Evolutionary conservation across 2,113 vertebrate species (phyloP).

Genomic region (Penelope pileata): DNA sequence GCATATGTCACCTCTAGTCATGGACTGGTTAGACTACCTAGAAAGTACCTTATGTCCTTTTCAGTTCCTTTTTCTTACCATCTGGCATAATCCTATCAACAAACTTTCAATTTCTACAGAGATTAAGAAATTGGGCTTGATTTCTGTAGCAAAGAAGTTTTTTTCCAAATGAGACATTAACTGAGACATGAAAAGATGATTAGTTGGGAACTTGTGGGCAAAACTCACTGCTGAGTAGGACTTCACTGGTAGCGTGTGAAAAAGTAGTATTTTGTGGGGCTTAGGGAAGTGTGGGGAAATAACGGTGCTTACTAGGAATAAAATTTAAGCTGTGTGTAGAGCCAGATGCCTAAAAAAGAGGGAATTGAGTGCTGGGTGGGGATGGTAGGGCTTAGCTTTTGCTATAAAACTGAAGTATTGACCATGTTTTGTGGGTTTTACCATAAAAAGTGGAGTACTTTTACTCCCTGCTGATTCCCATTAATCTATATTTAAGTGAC

Average conservation of each 20-base stretch:
- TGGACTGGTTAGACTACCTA: neutral
- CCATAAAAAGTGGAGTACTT: neutral
- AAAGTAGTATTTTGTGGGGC: neutral
- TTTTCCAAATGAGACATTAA: neutral
- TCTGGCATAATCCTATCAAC: neutral
- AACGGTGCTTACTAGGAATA: neutral
- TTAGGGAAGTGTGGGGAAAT: neutral
- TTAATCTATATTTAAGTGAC: slow-evolving; percentile 2
- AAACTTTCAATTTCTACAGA: neutral
- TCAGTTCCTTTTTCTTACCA: neutral
- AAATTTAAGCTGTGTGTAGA: neutral
- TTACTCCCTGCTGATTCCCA: neutral
- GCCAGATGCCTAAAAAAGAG: neutral
- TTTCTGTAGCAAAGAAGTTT: neutral
- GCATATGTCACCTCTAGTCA: neutral
- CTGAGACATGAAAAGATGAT: neutral
- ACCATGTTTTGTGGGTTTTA: neutral
- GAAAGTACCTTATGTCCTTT: neutral
- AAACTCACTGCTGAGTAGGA: neutral
- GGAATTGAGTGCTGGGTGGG: neutral
- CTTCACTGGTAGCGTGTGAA: neutral
- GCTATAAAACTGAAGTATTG: neutral
- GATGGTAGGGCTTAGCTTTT: neutral
- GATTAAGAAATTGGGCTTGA: neutral
- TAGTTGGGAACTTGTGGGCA: neutral